Percentiles rank a stretch among this genome's conserved stretches.
Conservation (phyloP, 2,113 vertebrate genomes). For the Cyphomyrus discorhynchus region DNA sequence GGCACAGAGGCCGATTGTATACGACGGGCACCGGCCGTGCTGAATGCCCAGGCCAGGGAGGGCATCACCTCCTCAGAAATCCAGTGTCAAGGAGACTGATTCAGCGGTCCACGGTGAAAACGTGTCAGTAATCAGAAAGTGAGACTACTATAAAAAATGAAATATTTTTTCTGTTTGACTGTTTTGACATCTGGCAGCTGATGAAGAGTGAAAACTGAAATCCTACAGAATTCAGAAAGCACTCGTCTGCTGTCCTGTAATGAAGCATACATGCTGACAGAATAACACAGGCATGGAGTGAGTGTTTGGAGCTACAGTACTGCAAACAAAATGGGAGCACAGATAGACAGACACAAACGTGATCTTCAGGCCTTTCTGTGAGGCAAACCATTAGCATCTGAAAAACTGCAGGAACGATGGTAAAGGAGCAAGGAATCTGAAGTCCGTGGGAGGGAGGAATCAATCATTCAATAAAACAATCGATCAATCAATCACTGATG, state of each 20-base stretch:
- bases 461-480: background rate
- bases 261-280: background rate
- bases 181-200: background rate
- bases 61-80: background rate
- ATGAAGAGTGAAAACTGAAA: background rate
- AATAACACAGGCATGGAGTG: background rate
- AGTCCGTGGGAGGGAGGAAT: background rate
- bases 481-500: background rate
- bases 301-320: background rate
- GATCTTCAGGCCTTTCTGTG: background rate
- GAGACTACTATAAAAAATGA: background rate
- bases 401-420: background rate
- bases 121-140: background rate
- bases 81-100: background rate
- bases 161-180: background rate
- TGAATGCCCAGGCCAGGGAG: background rate
- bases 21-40: background rate
- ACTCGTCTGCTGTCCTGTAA: background rate
- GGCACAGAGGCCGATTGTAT: background rate
- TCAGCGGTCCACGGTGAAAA: background rate
- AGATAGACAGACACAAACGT: background rate
- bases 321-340: background rate
- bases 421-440: background rate
- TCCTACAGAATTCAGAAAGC: background rate
- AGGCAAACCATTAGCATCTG: background rate